Percentiles rank a stretch among this genome's conserved stretches.
Evolutionary conservation across 2,797 vertebrate species (phyloP).

Genomic region (Liasis olivaceus): DNA sequence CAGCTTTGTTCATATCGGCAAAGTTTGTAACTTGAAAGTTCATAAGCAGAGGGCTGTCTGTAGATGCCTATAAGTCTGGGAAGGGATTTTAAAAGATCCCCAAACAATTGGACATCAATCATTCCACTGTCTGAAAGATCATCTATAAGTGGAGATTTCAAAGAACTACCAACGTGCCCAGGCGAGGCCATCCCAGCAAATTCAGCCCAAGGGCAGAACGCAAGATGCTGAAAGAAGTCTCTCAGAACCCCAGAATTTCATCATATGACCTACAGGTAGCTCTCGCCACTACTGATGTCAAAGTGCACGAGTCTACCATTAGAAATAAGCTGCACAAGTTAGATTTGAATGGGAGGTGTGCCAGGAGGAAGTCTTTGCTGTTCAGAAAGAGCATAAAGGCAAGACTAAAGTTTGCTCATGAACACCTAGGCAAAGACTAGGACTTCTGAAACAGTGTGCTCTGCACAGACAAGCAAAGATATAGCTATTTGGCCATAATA

Average conservation of each 20-base stretch:
- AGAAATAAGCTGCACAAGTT: not conserved
- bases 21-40: too few relatives aligned
- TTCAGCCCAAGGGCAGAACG: not conserved
- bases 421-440: not conserved
- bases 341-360: not conserved
- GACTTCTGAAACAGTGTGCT: not conserved
- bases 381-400: not conserved
- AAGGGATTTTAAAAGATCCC: not conserved
- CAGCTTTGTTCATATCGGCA: too few relatives aligned
- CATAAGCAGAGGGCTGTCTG: too few relatives aligned
- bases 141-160: not conserved
- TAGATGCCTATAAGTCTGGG: not conserved
- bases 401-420: not conserved
- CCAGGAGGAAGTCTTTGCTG: not conserved
- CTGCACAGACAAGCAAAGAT: not conserved
- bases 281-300: not conserved
- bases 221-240: not conserved
- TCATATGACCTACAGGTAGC: not conserved
- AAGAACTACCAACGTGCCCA: not conserved
- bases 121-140: not conserved
- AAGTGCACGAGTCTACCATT: not conserved
- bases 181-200: not conserved
- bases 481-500: too few relatives aligned
- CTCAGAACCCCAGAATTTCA: not conserved
- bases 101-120: not conserved